Percentiles rank a stretch among this genome's conserved stretches.
These are phyloP conservation scores for Sesia apiformis DNA, from an alignment of 2,888 invertebrate genomes.

Conservation along the genomic window DNA sequence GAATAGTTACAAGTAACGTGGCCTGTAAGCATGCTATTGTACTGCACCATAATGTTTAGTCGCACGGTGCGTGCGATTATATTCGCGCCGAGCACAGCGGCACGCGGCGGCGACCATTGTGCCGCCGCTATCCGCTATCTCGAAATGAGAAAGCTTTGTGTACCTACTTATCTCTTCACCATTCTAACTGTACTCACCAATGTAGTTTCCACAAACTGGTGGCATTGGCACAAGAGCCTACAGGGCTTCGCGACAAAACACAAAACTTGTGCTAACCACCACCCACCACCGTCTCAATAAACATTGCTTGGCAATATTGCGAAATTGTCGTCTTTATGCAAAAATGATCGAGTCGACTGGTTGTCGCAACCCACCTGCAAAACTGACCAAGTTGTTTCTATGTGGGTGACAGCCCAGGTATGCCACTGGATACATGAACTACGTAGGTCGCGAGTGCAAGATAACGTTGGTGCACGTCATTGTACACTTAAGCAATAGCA, in stretches of 20 bases:
- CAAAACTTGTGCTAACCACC: constrained; percentile 2
- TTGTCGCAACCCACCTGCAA: constrained; percentile 20
- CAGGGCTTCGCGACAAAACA: not conserved
- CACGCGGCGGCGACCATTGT: constrained; percentile 11
- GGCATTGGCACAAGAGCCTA: not conserved
- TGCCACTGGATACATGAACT: not conserved
- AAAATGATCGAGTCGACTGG: constrained; percentile 13
- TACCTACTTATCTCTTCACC: not conserved
- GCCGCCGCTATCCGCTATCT: constrained; percentile 10
- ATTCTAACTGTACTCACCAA: not conserved
- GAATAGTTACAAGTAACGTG: not conserved
- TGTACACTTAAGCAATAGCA: no score
- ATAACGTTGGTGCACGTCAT: not conserved
- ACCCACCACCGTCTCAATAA: constrained; percentile 2
- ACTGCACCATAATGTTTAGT: not conserved
- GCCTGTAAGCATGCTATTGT: not conserved
- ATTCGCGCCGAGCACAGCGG: constrained; percentile 3
- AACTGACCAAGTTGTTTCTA: constrained; percentile 10
- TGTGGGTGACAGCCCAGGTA: constrained; percentile 30
- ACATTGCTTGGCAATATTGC: constrained; percentile 10
- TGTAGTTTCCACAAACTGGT: not conserved
- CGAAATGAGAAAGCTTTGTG: constrained; percentile 15
- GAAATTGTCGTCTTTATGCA: constrained; percentile 17
- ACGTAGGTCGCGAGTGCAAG: not conserved
- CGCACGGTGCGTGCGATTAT: constrained; percentile 11